phyloP scores from a whole-genome alignment of 2,797 vertebrate genomes.

The Antennarius maculatus region DNA sequence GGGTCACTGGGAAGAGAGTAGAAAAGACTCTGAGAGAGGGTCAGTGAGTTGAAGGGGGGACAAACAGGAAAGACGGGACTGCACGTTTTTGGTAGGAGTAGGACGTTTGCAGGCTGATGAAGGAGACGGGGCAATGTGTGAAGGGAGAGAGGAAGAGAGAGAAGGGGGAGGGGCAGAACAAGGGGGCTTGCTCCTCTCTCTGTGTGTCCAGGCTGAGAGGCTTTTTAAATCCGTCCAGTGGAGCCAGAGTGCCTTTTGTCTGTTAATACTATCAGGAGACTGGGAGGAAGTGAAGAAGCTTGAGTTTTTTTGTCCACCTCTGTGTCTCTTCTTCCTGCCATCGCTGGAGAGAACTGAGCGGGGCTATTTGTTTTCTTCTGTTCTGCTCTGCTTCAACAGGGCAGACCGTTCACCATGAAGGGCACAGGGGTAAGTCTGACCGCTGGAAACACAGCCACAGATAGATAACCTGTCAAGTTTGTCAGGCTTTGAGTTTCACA shows the following conservation, averaged over 20 bases:
- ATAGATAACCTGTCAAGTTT: conserved; percentile 39
- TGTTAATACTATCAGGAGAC: conserved; percentile 75
- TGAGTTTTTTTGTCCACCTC: conserved; percentile 72
- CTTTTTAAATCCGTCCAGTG: conserved; percentile 68
- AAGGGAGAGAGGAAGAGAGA: conserved; percentile 64
- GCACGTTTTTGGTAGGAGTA: conserved; percentile 61
- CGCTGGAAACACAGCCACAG: conserved; percentile 35
- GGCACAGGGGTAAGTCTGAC: conserved; percentile 83
- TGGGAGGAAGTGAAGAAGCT: conserved; percentile 71
- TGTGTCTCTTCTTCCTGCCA: conserved; percentile 55
- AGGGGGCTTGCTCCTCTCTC: conserved; percentile 63
- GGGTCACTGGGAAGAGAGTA: conserved; percentile 60
- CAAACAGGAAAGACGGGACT: conserved; percentile 69
- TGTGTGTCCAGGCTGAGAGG: conserved; percentile 68
- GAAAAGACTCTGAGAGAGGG: conserved; percentile 43
- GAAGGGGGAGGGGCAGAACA: conserved; percentile 63
- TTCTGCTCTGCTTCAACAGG: conserved; percentile 53
- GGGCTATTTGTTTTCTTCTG: conserved; percentile 60
- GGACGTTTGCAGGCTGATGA: conserved; percentile 66
- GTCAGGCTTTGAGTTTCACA: conserved; percentile 35
- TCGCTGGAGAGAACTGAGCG: conserved; percentile 72
- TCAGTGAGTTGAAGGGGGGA: conserved; percentile 60
- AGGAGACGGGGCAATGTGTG: conserved; percentile 75
- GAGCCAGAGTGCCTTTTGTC: conserved; percentile 81
- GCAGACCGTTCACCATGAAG: conserved; percentile 77